Evolutionary conservation across 2,113 vertebrate genomes (phyloP), one percentile per base, ranked within the genome.

Genomic region (Picathartes gymnocephalus): DNA sequence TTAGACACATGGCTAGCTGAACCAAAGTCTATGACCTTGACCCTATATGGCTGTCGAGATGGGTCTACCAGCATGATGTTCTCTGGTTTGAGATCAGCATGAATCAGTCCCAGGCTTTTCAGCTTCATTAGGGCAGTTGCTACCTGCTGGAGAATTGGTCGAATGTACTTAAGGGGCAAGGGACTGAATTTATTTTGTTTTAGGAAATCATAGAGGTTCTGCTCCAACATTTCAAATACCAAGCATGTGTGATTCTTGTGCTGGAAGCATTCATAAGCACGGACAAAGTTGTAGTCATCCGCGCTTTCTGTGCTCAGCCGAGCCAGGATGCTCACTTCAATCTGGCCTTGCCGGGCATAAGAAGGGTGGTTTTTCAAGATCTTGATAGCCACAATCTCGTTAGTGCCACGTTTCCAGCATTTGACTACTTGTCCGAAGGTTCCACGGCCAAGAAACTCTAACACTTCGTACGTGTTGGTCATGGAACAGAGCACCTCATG

Each of bases 181-280:
- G 99, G 99, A 96, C 99, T 99, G 97, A 99, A 99, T 98, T 99
- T 99, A 97, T 99, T 99, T 98, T 99, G 99, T 97, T 99, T 99
- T 90, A 99, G 98, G 97, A 99, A 99, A 98, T 99, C 99, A 96
- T 99, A 99, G 96, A 99, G 98, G 98, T 99, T 99, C 98, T 99
- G 99, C 97, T 99, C 99, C 97, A 99, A 97, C 99, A 99, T 99
- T 98, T 99, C 99, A 79, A 99, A 99, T 86, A 99, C 99, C 98
- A 99, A 98, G 98, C 99, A 99, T 18, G 99, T 99, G 97, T 99
- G 99, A 97, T 99, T 99, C 98, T 99, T 99, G 98, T 99, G 99
- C 98, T 99, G 99, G 98, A 99, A 99, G 98, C 99, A 99, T 97
- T 99, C 99, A 0, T 99, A 99, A 33, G 99, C 99, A 57, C 99